Conservation (phyloP, 2,888 invertebrate genomes). For the Ornithoptera priamus region DNA sequence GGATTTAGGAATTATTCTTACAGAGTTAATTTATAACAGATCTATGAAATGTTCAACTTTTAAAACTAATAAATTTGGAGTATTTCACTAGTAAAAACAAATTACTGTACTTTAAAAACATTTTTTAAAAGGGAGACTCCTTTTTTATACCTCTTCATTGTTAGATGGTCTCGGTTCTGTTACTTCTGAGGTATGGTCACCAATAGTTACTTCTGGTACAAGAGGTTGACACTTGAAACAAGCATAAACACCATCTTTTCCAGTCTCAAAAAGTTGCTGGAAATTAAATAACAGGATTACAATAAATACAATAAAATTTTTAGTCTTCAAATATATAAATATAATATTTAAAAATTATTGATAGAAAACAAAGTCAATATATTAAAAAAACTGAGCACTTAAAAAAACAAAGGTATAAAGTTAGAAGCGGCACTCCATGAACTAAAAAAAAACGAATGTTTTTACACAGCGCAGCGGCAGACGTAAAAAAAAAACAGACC, state of each 20-base stretch:
- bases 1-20: too few relatives aligned
- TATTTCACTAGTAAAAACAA: not conserved
- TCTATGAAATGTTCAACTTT: too few relatives aligned
- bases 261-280: conserved; percentile 74
- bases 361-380: conserved; percentile 6
- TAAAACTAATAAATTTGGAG: too few relatives aligned
- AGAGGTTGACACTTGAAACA: conserved; percentile 76
- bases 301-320: not conserved
- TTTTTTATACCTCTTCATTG: conserved; percentile 45
- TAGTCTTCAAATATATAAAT: not conserved
- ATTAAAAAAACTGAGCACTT: conserved; percentile 19
- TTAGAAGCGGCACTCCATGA: conserved; percentile 33
- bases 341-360: not conserved
- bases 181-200: conserved; percentile 46
- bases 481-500: conserved; percentile 72
- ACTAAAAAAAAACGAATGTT: conserved; percentile 57
- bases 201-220: conserved; percentile 71
- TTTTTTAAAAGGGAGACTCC: not conserved
- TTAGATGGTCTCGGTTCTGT: conserved; percentile 43
- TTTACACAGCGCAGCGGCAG: conserved; percentile 71
- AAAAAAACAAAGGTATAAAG: conserved; percentile 23
- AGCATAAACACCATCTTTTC: conserved; percentile 67
- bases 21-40: too few relatives aligned
- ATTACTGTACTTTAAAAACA: not conserved
- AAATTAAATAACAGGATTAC: conserved; percentile 33